Percentiles rank a stretch among this genome's conserved stretches.
These are phyloP conservation scores for Nephrocerus scutellatus DNA, from an alignment of 2,888 invertebrate species.

Conservation along the genomic window DNA sequence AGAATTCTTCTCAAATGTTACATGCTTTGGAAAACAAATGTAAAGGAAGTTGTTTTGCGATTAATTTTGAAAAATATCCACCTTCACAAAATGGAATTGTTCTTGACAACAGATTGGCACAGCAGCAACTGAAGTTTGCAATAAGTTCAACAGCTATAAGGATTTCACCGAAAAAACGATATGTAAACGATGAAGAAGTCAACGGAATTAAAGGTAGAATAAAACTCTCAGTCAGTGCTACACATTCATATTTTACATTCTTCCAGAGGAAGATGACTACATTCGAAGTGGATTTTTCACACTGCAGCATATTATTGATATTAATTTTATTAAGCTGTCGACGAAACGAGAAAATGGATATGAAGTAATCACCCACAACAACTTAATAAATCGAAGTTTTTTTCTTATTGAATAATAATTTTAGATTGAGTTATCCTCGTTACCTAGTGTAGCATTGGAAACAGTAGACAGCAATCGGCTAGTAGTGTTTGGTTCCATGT, in stretches of 20 bases:
- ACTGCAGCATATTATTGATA: constrained; percentile 57
- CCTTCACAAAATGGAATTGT: not conserved
- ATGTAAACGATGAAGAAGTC: constrained; percentile 38
- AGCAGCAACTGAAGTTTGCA: constrained; percentile 46
- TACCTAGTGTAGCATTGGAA: constrained; percentile 31
- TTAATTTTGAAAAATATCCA: constrained; percentile 30
- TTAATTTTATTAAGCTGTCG: constrained; percentile 49
- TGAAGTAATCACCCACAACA: constrained; percentile 14
- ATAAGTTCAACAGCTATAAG: constrained; percentile 46
- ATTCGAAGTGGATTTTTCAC: constrained; percentile 51
- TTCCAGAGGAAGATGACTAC: constrained; percentile 46
- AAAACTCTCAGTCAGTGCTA: too few species aligned
- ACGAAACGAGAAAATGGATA: constrained; percentile 18
- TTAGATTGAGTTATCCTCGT: constrained; percentile 28
- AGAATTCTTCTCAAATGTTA: constrained; percentile 28
- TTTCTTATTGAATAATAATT: not conserved
- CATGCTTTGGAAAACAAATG: constrained; percentile 32
- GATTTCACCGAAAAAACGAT: constrained; percentile 41
- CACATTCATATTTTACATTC: too few species aligned
- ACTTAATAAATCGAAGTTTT: not conserved
- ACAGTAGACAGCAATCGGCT: constrained; percentile 30
- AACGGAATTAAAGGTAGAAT: constrained; percentile 37
- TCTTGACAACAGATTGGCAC: not conserved
- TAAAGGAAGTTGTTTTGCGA: constrained; percentile 33
- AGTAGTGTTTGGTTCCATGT: constrained; percentile 33